A percentile compares a stretch with the other conserved stretches of the same genome.
phyloP scores from a whole-genome alignment of 2,113 vertebrate species.

The Callipepla californica region DNA sequence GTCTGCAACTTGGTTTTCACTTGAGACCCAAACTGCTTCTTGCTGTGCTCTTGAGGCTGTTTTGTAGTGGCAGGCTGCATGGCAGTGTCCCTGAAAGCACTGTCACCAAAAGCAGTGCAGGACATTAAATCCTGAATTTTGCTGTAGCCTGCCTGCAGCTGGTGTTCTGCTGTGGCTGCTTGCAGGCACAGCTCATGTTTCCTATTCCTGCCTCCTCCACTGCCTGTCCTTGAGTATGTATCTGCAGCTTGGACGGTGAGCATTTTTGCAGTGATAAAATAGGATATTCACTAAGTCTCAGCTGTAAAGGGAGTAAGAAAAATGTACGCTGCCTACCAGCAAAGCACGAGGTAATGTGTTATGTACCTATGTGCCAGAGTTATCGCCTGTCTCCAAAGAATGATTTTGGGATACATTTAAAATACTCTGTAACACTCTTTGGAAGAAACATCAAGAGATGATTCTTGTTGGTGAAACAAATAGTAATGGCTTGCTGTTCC shows the following conservation, averaged over 20 bases:
- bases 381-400: background rate
- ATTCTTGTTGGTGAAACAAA: background rate
- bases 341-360: background rate
- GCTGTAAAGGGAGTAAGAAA: background rate
- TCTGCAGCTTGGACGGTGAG: background rate
- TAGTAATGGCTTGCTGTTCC: background rate
- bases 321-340: rapidly evolving
- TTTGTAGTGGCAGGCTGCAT: background rate
- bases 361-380: background rate
- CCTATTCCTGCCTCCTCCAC: rapidly evolving
- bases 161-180: rapidly evolving
- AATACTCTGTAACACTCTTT: background rate
- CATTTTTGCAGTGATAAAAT: background rate
- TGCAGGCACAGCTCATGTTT: rapidly evolving
- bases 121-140: too few species aligned
- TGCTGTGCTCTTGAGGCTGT: background rate
- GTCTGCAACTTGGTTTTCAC: background rate
- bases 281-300: background rate
- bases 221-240: rapidly evolving
- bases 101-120: rapidly evolving
- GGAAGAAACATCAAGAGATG: background rate
- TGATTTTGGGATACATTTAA: background rate
- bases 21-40: background rate
- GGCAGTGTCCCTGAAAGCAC: background rate
- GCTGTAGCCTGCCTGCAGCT: too few species aligned